Evolutionary conservation across 2,113 vertebrate genomes (phyloP), one percentile per base, ranked within the genome.

Genomic region (Axis porcinus): DNA sequence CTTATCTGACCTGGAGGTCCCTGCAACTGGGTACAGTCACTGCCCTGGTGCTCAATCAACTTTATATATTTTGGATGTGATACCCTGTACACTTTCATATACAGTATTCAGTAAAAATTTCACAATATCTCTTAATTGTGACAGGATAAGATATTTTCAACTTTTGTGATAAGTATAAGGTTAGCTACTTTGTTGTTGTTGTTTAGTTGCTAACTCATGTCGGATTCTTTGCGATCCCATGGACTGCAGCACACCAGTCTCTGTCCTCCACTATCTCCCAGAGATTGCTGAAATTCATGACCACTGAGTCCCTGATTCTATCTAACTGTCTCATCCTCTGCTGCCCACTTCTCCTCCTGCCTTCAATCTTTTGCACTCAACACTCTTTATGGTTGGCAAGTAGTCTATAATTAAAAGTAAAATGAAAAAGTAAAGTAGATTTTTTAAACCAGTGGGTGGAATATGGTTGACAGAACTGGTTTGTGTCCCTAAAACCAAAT

Each of bases 321-420:
- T 25, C 11, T 25, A 74, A 25, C 36, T 25, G 13, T 74, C 36
- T 0, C 21, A 40, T 74, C 21, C 36, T 74, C 21, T 74, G 70
- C 21, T 25, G 70, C 11, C 23, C 70, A 36, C 70, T 74, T 74
- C 70, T 74, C 36, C 70, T 74, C 70, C 70, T 25, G n/a, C 70
- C 36, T 21, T 74, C 67, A 40, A 0, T 40, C 36, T 74, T 74
- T 40, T 2, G 5, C 21, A 40, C 36, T 74, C 36, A 74, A 7
- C 21, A 40, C 25, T 74, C 19, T 43, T 40, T 43, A 74, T 74
- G 57, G 27, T 45, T 97, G 83, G 70, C 21, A 94, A 82, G 7
- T 52, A 36, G 30, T 78, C 45, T 97, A 43, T 93, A 96, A 98
- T 96, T 94, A 97, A 95, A 98, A 97, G 64, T 84, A 87, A 47